Evolutionary conservation across 2,797 vertebrate genomes (phyloP), one percentile per base, ranked within the genome.

Genomic region (Erithacus rubecula): DNA sequence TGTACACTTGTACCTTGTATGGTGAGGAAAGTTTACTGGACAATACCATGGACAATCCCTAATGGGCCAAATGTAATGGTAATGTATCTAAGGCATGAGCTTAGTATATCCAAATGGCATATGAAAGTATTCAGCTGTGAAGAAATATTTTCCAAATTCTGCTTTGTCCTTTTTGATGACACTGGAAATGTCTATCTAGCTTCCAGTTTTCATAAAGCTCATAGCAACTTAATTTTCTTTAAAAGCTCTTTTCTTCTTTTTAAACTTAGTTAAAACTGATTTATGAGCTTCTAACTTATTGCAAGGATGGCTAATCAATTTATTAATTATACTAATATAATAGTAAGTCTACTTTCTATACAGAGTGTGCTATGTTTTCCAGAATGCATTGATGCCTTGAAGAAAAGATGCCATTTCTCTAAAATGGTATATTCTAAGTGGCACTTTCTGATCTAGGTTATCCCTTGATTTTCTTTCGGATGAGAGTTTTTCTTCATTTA

Each of bases 311-410:
- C 37, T 72, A 22, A 74, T 56, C 10, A 10, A 5, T 87, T 87
- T 76, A 39, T 49, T 79, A 79, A 24, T 37, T 60, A 15, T 62
- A 36, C 8, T 69, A 11, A 53, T 69, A 39, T 13, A 65, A 39
- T 63, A 22, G 23, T 69, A 44, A 79, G 23, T n/a, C 39, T 67
- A 8, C 27, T 87, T 55, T 76, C 19, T 62, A 59, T 55, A 52
- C 47, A 20, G 4, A 5, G 3, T 0, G 0, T 72, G 23, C 60
- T 6, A 0, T 84, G 5, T 93, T 90, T 90, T 79, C 68, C 41
- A 65, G 44, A 65, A 47, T 41, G 34, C 29, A 21, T 69, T 76
- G 22, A n/a, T 65, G 29, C 23, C 39, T 37, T 89, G 34, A 63
- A 80, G 59, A 79, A 83, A 69, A 77, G 11, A 74, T 37, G 19